phyloP scores from a whole-genome alignment of 2,797 vertebrate species.

The Cryptoblepharus egeriae region DNA sequence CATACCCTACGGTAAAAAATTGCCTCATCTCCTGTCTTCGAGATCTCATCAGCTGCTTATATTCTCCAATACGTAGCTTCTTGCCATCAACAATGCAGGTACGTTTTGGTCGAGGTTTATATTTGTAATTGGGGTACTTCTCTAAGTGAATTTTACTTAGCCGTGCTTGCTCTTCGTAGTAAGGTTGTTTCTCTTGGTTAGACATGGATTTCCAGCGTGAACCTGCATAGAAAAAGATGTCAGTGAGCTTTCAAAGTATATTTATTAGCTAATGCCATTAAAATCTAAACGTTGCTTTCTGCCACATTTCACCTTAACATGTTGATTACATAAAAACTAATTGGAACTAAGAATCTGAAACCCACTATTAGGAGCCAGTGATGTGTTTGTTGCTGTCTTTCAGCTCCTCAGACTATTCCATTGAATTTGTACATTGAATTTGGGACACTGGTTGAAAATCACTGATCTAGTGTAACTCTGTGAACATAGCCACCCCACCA shows the following conservation, averaged over 20 bases:
- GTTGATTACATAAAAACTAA: conserved; percentile 16
- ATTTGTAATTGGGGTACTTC: conserved; percentile 99
- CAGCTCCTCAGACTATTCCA: neutral
- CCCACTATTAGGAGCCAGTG: neutral
- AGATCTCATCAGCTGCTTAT: conserved; percentile 99
- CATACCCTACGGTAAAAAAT: conserved; percentile 98
- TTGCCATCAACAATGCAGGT: conserved; percentile 99
- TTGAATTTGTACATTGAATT: neutral
- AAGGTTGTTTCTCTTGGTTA: conserved; percentile 99
- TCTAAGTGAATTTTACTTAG: conserved; percentile 98
- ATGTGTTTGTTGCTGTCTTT: neutral
- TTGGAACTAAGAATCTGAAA: conserved; percentile 21
- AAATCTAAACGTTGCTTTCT: neutral
- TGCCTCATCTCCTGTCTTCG: conserved; percentile 99
- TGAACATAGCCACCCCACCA: no score
- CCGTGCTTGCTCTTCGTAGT: conserved; percentile 97
- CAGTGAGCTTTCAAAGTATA: conserved; percentile 21
- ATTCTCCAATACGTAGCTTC: conserved; percentile 97
- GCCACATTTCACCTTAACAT: neutral
- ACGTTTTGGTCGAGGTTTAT: conserved; percentile 98
- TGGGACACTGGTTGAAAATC: no score
- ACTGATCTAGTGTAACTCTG: no score
- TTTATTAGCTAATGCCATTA: neutral
- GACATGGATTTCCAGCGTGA: conserved; percentile 99
- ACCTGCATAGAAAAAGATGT: conserved; percentile 76